Percentiles rank a stretch among this genome's conserved stretches.
Evolutionary conservation across 2,888 invertebrate species (phyloP).

Genomic region (Hedychridium roseum): DNA sequence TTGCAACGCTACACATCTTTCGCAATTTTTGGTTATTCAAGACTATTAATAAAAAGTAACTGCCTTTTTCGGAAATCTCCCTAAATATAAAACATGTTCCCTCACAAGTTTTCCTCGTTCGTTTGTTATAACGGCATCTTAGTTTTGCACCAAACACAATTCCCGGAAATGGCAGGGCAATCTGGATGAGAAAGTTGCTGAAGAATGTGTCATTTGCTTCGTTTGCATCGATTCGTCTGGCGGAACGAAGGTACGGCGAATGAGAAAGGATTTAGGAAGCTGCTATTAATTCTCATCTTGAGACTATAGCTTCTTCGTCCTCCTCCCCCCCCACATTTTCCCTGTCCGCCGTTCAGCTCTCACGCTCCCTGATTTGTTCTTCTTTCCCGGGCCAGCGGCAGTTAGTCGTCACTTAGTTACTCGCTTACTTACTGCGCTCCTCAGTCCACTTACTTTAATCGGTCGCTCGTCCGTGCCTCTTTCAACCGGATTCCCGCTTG

Average conservation of each 20-base stretch:
- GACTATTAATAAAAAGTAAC: too few relatives aligned
- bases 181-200: too few relatives aligned
- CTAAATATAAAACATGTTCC: too few relatives aligned
- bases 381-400: constrained; percentile 34
- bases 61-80: too few relatives aligned
- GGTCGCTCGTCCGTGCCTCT: constrained; percentile 44
- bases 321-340: constrained; percentile 7
- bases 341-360: too few relatives aligned
- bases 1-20: too few relatives aligned
- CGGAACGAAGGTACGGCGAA: constrained; percentile 37
- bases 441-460: constrained; percentile 62
- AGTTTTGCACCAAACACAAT: too few relatives aligned
- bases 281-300: constrained; percentile 48
- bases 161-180: too few relatives aligned
- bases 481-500: constrained; percentile 56
- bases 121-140: too few relatives aligned
- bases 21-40: too few relatives aligned
- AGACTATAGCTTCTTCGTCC: constrained; percentile 23
- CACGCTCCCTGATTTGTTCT: constrained; percentile 22
- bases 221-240: constrained; percentile 48
- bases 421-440: constrained; percentile 56
- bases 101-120: too few relatives aligned
- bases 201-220: too few relatives aligned
- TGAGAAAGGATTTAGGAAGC: constrained; percentile 41
- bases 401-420: constrained; percentile 53